Evolutionary conservation across 2,113 vertebrate species (phyloP), one percentile per base, ranked within the genome.

Genomic region (Pachypanchax playfairii): DNA sequence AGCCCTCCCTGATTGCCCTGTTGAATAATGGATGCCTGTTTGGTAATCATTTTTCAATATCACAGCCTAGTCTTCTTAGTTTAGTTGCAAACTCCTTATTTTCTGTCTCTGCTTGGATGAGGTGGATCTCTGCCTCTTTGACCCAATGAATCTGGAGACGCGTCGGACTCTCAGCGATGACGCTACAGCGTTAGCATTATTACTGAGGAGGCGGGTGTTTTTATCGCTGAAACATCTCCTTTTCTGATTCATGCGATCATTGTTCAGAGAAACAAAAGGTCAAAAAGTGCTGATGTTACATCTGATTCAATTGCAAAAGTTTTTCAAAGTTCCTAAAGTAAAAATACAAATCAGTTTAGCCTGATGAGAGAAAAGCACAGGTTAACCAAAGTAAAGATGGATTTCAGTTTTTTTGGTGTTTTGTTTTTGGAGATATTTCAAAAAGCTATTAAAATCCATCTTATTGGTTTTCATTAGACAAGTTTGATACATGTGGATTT

Each of bases 21-120:
- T 79, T 92, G 90, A 92, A 93, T 92, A 89, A 91, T 91, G 89
- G 87, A 93, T 90, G 88, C 51, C 56, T 90, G 87, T 91, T 88
- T 91, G 87, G 84, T 90, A 87, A 91, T 91, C 85, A 90, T 90
- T 91, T 90, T 89, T 84, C 86, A 89, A 89, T 91, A 90, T 91
- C 82, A 59, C 69, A 60, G 59, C 60, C 46, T 0, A 26, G 18
- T 63, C 43, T 49, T 69, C 24, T 22, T 42, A 5, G 48, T 43
- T 24, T n/a, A 41, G 21, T 39, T 20, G n/a, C 17, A 17, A 25
- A 5, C 11, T 17, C 25, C 36, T 24, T 39, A 18, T 2, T 5
- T 29, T 4, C 24, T 1, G 20, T 22, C n/a, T 31, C 6, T 6
- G 35, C 39, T 17, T 5, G 36, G 41, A 9, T 21, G 13, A 1